Evolutionary conservation across 1,140 invertebrate genomes (phyloP), one percentile per base, ranked within the genome.

Genomic region (Macrotrachela quadricornifera): DNA sequence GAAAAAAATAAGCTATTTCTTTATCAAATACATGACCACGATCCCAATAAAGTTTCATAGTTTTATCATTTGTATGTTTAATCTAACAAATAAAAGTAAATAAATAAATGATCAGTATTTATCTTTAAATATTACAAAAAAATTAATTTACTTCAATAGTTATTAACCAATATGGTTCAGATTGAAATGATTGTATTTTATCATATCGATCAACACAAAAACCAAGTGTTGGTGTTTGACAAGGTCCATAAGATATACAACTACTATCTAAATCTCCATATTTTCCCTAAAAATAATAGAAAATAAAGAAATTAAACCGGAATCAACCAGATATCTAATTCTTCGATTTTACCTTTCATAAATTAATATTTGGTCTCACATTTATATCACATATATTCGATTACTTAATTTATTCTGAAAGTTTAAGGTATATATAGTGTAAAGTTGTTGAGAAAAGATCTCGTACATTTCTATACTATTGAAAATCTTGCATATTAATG

Each of bases 191-290:
- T 64, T 92, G 85, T 56, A 99, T 99, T 63, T 85, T 80, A 72
- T 99, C 94, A 68, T 97, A 90, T 43, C 94, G 75, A 63, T 92
- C 84, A 1, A 99, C 94, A 75, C 94, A 97, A 70, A 99, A 97
- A 9, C 91, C 91, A 12, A 99, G 72, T 0, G 94, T 99, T n/a
- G 94, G 94, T 6, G 92, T 97, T 75, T 99, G 94, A 63, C 94
- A 99, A 1, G 94, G 94, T 0, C 94, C 94, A 70, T 90, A 99
- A 0, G 91, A 96, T 62, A 99, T 95, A 10, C 95, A 74, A 0
- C 84, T 85, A 10, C 87, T 85, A 71, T 99, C 92, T 54, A 99
- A 73, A 73, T 97, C 86, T 38, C 88, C 88, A 73, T 91, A 94
- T 73, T 87, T 84, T 9, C 85, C 85, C 82, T 81, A 61, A 49